These are phyloP conservation scores for Aeoliscus strigatus DNA, from an alignment of 2,797 vertebrate genomes.

Conservation along the genomic window DNA sequence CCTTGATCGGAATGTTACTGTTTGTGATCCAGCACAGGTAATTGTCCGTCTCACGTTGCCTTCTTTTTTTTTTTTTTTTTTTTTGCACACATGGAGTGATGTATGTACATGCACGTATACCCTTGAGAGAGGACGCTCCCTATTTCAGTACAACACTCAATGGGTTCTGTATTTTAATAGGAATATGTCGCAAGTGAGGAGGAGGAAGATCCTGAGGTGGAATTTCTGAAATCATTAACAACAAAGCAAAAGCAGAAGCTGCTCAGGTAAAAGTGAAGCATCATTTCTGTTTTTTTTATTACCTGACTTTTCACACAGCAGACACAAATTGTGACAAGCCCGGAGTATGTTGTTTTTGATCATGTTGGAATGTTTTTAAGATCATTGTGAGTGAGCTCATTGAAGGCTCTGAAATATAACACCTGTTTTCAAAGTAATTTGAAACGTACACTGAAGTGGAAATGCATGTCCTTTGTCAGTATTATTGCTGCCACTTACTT, in stretches of 20 bases:
- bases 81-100: slow-evolving; percentile 22
- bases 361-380: slow-evolving; percentile 1
- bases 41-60: slow-evolving; percentile 70
- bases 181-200: slow-evolving; percentile 92
- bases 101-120: slow-evolving; percentile 23
- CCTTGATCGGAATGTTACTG: slow-evolving; percentile 93
- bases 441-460: no score
- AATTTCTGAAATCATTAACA: slow-evolving; percentile 94
- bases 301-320: neutral
- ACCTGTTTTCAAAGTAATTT: neutral
- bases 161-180: slow-evolving; percentile 55
- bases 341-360: neutral
- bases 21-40: slow-evolving; percentile 98
- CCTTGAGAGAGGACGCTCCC: slow-evolving; percentile 70
- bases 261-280: slow-evolving; percentile 77
- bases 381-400: neutral
- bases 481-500: neutral
- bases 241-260: slow-evolving; percentile 98
- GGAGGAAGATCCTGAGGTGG: slow-evolving; percentile 96
- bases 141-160: slow-evolving; percentile 34
- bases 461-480: no score
- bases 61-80: no score
- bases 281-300: neutral
- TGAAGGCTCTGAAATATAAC: neutral
- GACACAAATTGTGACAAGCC: neutral